These are phyloP conservation scores for Holacanthus passer DNA, from an alignment of 2,113 vertebrate species.

Conservation along the genomic window DNA sequence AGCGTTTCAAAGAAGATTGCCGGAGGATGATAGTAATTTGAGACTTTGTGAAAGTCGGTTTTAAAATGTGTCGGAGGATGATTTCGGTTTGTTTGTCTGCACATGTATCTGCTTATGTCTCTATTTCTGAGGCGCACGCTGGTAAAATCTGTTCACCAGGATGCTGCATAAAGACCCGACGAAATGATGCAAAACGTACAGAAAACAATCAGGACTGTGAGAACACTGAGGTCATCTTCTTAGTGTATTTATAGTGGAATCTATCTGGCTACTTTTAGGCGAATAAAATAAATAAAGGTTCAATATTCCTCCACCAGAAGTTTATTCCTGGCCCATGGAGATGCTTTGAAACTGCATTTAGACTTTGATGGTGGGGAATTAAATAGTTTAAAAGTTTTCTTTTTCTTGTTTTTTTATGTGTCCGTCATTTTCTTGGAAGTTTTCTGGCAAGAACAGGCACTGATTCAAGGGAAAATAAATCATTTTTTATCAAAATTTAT, in stretches of 20 bases:
- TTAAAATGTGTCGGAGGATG: neutral
- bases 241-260: neutral
- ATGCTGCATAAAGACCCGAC: neutral
- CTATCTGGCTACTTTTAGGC: neutral
- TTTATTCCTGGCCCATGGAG: neutral
- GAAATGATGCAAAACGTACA: neutral
- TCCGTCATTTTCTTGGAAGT: too few species aligned
- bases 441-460: neutral
- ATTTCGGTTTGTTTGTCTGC: conserved; percentile 5
- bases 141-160: neutral
- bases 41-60: conserved; percentile 7
- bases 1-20: conserved; percentile 27
- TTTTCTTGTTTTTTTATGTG: too few species aligned
- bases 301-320: neutral
- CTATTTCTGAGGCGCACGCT: conserved; percentile 1
- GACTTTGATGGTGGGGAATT: neutral
- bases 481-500: too few species aligned
- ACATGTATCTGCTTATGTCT: neutral
- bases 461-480: neutral
- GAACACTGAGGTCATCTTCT: neutral
- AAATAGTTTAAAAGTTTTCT: too few species aligned
- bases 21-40: conserved; percentile 33
- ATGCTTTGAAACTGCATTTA: neutral
- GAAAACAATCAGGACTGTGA: neutral
- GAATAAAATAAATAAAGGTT: neutral